Evolutionary conservation across 2,888 invertebrate species (phyloP), one percentile per base, ranked within the genome.

Genomic region (Hemistola chrysoprasaria): DNA sequence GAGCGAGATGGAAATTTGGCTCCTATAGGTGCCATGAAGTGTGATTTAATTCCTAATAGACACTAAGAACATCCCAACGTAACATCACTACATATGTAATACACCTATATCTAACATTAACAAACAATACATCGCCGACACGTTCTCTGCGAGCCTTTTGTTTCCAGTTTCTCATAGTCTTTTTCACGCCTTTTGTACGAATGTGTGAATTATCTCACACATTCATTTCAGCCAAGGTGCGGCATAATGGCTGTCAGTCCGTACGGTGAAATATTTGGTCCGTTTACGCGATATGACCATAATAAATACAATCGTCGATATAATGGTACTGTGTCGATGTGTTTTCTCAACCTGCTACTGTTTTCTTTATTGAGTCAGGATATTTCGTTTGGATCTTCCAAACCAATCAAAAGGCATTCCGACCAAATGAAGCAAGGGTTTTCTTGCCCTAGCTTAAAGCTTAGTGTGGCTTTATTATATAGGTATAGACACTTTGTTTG

Each of bases 211-310:
- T 50, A 53, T 49, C 36, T 32, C 25, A 26, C 29, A 41, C 54
- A 53, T 51, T 48, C 42, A 34, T 53, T 36, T 16, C 10, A 9
- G 39, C 20, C 8, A 43, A 47, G 43, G 42, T 46, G 44, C 43
- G 37, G 33, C 44, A 48, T 57, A 49, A 49, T 45, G 39, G 40
- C 29, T 47, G 54, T 40, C 51, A 44, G 43, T 47, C 16, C 9
- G 24, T 8, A 24, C 28, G 22, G 33, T 53, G 39, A 48, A 40
- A 50, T 48, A 53, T 52, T 22, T 44, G 8, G 25, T 26, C 38
- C 43, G 29, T 41, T 47, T 42, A 42, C 44, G 44, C 33, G 44
- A 35, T 48, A 47, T 44, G 25, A 26, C 29, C 16, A 25, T 40
- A 43, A 47, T 47, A 33, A 46, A 40, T 40, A 36, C 40, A 44